Evolutionary conservation across 2,797 vertebrate species (phyloP), one percentile per base, ranked within the genome.

Genomic region (Alfaro cultratus): DNA sequence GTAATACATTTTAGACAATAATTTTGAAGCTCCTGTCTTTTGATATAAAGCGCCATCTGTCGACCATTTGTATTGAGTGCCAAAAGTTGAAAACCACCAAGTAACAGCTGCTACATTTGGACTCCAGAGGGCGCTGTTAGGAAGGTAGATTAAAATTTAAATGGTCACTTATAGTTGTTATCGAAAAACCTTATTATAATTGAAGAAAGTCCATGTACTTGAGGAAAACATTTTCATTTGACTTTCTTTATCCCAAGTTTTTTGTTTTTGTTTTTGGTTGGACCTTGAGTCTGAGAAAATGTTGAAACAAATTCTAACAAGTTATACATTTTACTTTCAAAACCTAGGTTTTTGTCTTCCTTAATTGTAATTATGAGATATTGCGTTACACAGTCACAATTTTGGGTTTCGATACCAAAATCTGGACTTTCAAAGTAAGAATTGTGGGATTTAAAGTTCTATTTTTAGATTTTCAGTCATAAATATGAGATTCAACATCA

Each of bases 11-110:
- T 34, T 9, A 36, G 36, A 41, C 21, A 26, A 6, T 10, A 1
- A 21, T 43, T 51, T 81, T 75, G 29, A 12, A 67, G 21, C 29
- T 47, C 45, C 23, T 34, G 26, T 70, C 70, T 34, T 79, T 62
- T 75, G 62, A 64, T 53, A 47, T 6, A 80, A 39, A 26, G 57
- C 84, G 81, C 88, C 93, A 89, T 75, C 90, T 85, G 73, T 85
- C 13, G 93, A 29, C 2, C 0, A 70, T 5, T 9, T 46, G 7
- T 15, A 45, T 16, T n/a, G 41, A n/a, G 41, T 45, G 26, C 26
- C 26, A 71, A 71, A 45, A 29, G 41, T 70, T 34, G 64, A 68
- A 68, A 21, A 2, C 15, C 3, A 21, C 3, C 4, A 68, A 39
- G 9, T 67, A 23, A 21, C 15, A 21, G 64, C 36, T 41, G 36